Conservation (phyloP, 2,797 vertebrate species). For the Premnoplex brunnescens region DNA sequence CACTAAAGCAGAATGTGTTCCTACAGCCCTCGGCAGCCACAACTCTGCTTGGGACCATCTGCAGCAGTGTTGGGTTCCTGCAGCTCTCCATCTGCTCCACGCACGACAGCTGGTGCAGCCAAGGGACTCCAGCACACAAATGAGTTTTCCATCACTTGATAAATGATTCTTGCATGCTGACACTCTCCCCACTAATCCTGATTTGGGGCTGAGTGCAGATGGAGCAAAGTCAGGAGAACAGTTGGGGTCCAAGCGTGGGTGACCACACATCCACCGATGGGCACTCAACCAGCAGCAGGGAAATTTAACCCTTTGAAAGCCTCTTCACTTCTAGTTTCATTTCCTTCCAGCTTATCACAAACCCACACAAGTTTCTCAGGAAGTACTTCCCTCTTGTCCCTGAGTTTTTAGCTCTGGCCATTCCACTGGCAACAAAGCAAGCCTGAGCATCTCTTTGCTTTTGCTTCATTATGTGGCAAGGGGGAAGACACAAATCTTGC, state of each 20-base stretch:
- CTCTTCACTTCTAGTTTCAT: neutral
- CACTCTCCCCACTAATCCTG: neutral
- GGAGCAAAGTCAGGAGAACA: neutral
- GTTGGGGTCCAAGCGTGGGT: neutral
- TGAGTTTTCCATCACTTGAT: conserved; percentile 18
- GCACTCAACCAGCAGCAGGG: neutral
- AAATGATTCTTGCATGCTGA: neutral
- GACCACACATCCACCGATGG: neutral
- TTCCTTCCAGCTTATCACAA: neutral
- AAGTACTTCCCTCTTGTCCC: neutral
- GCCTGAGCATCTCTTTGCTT: neutral
- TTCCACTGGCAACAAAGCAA: neutral
- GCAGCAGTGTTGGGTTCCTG: neutral
- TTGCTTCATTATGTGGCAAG: neutral
- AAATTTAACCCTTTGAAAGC: conserved; percentile 12
- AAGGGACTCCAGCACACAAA: neutral
- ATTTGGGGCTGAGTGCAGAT: neutral
- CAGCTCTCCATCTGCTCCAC: neutral
- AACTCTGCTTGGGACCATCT: neutral
- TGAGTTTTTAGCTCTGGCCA: neutral
- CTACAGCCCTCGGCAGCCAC: neutral
- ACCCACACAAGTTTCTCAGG: neutral
- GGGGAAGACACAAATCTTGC: neutral
- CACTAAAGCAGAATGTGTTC: neutral
- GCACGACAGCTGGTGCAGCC: neutral